phyloP scores from a whole-genome alignment of 2,797 vertebrate species.

The Merluccius polli region DNA sequence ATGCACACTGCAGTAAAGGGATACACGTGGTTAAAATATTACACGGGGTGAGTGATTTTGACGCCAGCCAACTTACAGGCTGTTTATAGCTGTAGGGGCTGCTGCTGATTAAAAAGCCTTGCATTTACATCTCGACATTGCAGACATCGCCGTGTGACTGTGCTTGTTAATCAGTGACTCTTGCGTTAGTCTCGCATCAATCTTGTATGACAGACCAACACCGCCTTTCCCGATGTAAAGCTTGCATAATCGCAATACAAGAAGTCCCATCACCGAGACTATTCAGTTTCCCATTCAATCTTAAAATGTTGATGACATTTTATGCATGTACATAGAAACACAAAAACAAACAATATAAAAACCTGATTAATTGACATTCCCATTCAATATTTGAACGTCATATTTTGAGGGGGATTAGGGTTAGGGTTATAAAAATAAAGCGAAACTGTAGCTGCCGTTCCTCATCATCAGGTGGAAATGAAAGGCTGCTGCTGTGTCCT shows the following conservation, averaged over 20 bases:
- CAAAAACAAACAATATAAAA: too few species aligned
- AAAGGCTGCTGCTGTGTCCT: constrained; percentile 43
- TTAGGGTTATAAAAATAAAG: constrained; percentile 21
- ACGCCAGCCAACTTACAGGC: constrained; percentile 41
- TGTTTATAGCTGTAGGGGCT: constrained; percentile 49
- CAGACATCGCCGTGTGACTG: neutral
- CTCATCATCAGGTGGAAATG: constrained; percentile 61
- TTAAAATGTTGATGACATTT: neutral
- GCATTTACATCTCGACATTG: constrained; percentile 4
- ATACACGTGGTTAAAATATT: constrained; percentile 59
- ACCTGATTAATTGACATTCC: constrained; percentile 11
- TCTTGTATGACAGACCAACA: neutral
- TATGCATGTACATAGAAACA: neutral
- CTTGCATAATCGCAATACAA: too few species aligned
- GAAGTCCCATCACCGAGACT: neutral
- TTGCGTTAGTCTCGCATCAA: constrained; percentile 13
- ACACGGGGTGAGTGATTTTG: constrained; percentile 43
- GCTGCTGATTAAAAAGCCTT: constrained; percentile 31
- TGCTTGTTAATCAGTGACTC: constrained; percentile 42
- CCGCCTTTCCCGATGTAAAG: neutral
- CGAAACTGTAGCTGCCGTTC: constrained; percentile 38
- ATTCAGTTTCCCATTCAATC: neutral
- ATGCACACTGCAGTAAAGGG: constrained; percentile 34
- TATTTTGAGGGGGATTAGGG: neutral
- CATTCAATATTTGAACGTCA: neutral